Evolutionary conservation across 2,888 invertebrate species (phyloP), one percentile per base, ranked within the genome.

Genomic region (Bembecia ichneumoniformis): DNA sequence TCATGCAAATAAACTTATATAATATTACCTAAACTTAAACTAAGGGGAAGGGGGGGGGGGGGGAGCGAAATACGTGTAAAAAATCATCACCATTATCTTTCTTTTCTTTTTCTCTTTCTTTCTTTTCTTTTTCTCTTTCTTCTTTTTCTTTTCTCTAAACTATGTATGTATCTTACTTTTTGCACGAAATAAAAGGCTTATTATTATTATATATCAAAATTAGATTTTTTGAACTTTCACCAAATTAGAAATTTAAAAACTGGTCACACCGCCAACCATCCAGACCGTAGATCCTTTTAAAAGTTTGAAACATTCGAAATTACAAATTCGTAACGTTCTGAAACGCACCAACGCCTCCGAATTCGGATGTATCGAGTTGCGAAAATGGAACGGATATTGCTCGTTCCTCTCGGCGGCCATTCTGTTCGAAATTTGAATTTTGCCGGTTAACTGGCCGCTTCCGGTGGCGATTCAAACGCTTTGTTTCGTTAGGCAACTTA

Each of bases 371-470:
- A 66, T 66, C 57, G 57, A 61, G 69, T 86, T 87, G 87, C 87
- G 84, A 86, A 87, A 87, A 76, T 80, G 69, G 83, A 86, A 82
- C 87, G 87, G 87, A 87, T 83, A 84, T 83, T 77, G 82, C 80
- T 74, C 72, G 81, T 82, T 81, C 82, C 80, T 80, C 80, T 80
- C 74, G 66, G 62, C 68, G 66, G 74, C 74, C 78, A 77, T 83
- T 82, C 78, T 75, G 77, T 72, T 77, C 71, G 80, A 81, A 82
- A 82, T 86, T 86, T 80, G 76, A 83, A 86, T 86, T 86, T 83
- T 80, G 82, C 82, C 82, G 81, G 77, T 77, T 82, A 84, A 86
- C 80, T 78, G 82, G 73, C 68, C 67, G 69, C 78, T 78, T 82
- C 84, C 87, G 87, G 77, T 68, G 68, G 70, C 66, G 68, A 64